A percentile compares a stretch with the other conserved stretches of the same genome.
Conservation (phyloP, 2,797 vertebrate species). For the Margarornis squamiger region DNA sequence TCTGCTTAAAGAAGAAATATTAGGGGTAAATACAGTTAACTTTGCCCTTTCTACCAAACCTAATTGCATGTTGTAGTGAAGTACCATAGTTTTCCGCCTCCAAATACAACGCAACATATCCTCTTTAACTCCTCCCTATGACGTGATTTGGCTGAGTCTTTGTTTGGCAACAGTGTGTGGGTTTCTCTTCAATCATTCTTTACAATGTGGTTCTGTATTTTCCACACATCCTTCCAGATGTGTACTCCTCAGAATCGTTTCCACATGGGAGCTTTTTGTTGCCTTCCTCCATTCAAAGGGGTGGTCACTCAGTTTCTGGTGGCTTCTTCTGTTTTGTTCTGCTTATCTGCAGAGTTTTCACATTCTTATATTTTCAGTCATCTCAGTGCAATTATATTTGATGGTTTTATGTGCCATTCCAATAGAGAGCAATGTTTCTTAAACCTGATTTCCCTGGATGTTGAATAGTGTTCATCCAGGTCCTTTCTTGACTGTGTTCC, state of each 20-base stretch:
- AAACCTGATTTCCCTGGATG: neutral
- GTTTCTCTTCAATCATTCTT: neutral
- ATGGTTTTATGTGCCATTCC: neutral
- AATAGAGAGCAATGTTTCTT: neutral
- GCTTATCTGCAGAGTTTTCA: neutral
- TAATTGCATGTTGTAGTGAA: neutral
- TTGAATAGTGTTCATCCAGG: neutral
- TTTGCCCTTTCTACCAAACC: neutral
- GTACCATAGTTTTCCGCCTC: neutral
- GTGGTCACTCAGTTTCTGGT: neutral
- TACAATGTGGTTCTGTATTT: constrained; percentile 12
- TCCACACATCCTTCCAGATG: constrained; percentile 42
- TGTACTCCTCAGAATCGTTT: neutral
- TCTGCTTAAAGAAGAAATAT: neutral
- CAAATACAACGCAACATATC: neutral
- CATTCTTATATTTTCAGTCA: neutral
- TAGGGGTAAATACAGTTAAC: neutral
- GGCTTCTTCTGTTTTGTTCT: neutral
- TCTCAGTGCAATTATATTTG: neutral
- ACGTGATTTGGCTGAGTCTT: neutral
- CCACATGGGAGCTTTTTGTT: neutral
- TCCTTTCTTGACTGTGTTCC: neutral
- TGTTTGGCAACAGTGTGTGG: neutral
- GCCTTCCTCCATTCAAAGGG: neutral
- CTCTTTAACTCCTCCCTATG: constrained; percentile 1